A percentile compares a stretch with the other conserved stretches of the same genome.
phyloP scores from a whole-genome alignment of 1,140 invertebrate species.

The Plodia interpunctella region DNA sequence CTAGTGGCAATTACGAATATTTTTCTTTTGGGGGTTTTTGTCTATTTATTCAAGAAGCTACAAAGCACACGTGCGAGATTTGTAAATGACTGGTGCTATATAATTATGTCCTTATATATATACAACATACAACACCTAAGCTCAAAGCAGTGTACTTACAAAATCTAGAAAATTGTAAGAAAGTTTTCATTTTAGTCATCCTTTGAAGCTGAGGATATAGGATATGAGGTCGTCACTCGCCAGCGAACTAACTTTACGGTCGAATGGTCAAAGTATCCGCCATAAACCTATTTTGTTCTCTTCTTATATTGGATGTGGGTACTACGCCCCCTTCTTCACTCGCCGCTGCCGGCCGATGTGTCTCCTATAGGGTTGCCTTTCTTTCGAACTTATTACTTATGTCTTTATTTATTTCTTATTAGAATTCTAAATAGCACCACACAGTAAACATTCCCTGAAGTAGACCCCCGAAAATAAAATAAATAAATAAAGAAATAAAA shows the following conservation, averaged over 20 bases:
- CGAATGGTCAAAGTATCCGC: conserved; percentile 75
- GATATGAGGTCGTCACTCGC: conserved; percentile 57
- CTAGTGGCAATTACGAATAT: no score
- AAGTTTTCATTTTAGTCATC: conserved; percentile 2
- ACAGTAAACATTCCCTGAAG: no score
- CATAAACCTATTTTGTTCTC: conserved; percentile 77
- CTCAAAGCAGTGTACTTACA: background rate
- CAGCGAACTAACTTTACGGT: conserved; percentile 69
- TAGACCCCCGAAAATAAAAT: no score
- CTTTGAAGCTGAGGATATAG: conserved; percentile 14
- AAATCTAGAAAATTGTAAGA: background rate
- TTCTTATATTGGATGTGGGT: conserved; percentile 73
- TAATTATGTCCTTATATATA: no score
- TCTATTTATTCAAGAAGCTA: no score
- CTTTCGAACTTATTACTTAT: background rate
- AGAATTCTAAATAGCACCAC: no score
- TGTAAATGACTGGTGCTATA: no score
- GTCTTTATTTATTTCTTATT: no score
- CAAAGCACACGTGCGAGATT: no score
- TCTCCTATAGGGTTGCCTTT: conserved; percentile 50
- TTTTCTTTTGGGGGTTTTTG: no score
- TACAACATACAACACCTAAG: no score
- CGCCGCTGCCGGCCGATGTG: conserved; percentile 56
- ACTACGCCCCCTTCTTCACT: conserved; percentile 63
- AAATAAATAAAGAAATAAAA: no score